These are phyloP conservation scores for Danio rerio DNA, from an alignment of 2,113 vertebrate genomes.

Conservation along the genomic window DNA sequence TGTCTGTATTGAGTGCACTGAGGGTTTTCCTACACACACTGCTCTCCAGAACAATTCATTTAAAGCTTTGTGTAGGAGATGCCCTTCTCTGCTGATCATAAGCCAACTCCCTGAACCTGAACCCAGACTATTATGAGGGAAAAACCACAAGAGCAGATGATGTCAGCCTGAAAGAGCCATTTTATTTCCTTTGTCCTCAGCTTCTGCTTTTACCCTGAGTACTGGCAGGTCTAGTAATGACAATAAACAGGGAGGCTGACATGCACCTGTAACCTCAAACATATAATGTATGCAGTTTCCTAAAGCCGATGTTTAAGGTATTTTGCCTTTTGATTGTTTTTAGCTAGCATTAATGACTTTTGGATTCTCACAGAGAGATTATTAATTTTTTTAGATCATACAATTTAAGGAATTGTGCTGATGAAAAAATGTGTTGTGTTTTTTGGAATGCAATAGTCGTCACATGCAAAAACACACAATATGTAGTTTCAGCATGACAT, in stretches of 20 bases:
- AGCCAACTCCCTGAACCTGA: constrained; percentile 15
- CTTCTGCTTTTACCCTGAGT: neutral
- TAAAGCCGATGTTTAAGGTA: neutral
- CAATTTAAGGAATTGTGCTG: too few species aligned
- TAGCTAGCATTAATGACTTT: neutral
- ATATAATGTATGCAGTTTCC: constrained; percentile 1
- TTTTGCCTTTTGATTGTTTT: neutral
- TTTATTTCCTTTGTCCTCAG: constrained; percentile 9
- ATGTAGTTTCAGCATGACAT: too few species aligned
- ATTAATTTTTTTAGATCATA: too few species aligned
- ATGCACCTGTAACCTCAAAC: neutral
- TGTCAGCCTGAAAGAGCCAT: constrained; percentile 12
- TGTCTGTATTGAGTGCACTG: neutral
- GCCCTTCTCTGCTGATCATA: constrained; percentile 19
- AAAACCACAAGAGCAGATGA: constrained; percentile 10
- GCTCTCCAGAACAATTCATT: constrained; percentile 16
- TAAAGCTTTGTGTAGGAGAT: constrained; percentile 30
- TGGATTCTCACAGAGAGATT: too few species aligned
- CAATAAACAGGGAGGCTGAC: neutral
- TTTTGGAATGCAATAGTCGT: too few species aligned
- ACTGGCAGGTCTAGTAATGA: neutral
- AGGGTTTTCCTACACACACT: neutral
- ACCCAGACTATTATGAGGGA: constrained; percentile 16
- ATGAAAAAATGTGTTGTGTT: too few species aligned
- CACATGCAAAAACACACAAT: too few species aligned